Evolutionary conservation across 2,797 vertebrate genomes (phyloP), one percentile per base, ranked within the genome.

Genomic region (Takifugu rubripes): DNA sequence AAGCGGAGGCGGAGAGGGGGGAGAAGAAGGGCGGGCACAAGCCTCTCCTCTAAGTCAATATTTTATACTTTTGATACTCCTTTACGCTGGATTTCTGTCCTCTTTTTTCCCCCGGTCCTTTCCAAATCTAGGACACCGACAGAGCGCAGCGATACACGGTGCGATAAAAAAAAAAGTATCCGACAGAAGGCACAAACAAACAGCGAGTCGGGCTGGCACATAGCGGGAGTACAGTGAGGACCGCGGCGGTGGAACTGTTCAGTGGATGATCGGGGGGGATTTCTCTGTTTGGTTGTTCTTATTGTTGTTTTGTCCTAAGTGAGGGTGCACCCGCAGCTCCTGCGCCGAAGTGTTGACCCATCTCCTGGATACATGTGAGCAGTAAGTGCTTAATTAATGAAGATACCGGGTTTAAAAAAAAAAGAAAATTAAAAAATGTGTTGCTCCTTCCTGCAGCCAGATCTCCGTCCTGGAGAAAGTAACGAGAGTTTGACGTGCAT

Each of bases 21-120:
- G 72, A 54, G 59, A 66, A 72, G 74, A 66, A 81, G 85, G 83
- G 83, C 80, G 79, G 85, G 77, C 73, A 79, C 79, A 74, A 83
- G 73, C 82, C 61, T 79, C 70, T 80, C 74, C 71, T 79, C 81
- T 88, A 91, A 92, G 86, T 91, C 86, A 84, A 83, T 75, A 84
- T 87, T 87, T 88, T 80, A 80, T 86, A 91, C 89, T 92, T 91
- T 88, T 89, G 74, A 83, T 87, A 87, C 84, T 88, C 88, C 80
- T 76, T 72, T 66, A 70, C 75, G 72, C 75, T 50, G 85, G 83
- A 83, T 86, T 84, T 67, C 78, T 64, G 60, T 65, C 70, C 81
- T 82, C 70, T 66, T 47, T 46, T 40, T 46, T 21, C 44, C n/a
- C 42, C 44, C 44, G 17, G 16, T 21, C 17, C 44, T 46, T 46